Base-by-base conservation (phyloP, 2,113 vertebrate genomes). In the Uria aalge region DNA sequence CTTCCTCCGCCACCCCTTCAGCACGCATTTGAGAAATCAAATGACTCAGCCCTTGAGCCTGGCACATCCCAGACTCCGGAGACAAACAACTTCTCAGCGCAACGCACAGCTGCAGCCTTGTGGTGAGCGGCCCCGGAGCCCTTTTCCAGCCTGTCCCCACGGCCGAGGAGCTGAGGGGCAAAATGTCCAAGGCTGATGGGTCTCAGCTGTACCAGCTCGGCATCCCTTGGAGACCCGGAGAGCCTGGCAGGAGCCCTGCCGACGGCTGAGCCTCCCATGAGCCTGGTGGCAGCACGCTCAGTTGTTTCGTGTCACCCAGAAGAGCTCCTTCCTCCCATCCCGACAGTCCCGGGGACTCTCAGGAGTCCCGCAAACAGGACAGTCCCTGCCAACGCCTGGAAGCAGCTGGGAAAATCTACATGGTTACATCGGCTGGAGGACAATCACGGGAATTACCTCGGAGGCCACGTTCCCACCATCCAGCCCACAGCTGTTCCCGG, bases 401-500 rank as follows among this genome's bases (percentile, higher is more conserved):
- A 92, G 93, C 94, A 96, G 91, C 94, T 93, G 88, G 90, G 91
- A 53, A 92, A 91, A 86, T 36, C 85, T 30, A 50, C 38, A 36
- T 47, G 3, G 3, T 24, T 57, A 1, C 50, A 12, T 38, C 2
- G 40, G 67, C 93, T 1, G 8, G 34, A 64, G 80, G 88, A 91
- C 86, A 85, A 92, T 53, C 43, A 27, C 66, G 21, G 91, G 94
- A 86, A 94, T 91, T 87, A 88, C 92, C 94, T 91, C 43, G 5
- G 73, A 43, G 96, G 91, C 94, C 68, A 1, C 43, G 3, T 94
- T 96, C 96, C 94, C 97, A 95, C 87, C 91, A 64, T 11, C 60
- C 90, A 81, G 92, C 83, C 95, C 91, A 73, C 96, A 97, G 96
- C 96, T 97, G 96, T 72, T 97, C 91, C 63, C 9, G 15, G 89